Percentiles rank a stretch among this genome's conserved stretches.
Evolutionary conservation across 2,113 vertebrate species (phyloP).

Genomic region (Hylia prasina): DNA sequence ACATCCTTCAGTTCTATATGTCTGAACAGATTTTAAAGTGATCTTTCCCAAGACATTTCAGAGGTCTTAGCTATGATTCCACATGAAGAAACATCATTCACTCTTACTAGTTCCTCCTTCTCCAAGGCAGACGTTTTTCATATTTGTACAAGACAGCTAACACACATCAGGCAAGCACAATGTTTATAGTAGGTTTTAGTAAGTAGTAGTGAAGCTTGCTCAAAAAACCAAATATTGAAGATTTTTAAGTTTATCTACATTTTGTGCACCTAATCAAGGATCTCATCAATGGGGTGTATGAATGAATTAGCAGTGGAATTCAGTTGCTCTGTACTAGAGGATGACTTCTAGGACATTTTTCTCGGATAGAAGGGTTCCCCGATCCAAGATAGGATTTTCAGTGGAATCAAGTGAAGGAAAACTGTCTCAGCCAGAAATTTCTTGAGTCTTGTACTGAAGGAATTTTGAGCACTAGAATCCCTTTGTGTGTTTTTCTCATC

Average conservation of each 20-base stretch:
- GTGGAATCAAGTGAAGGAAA: background rate
- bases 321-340: background rate
- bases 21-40: background rate
- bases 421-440: background rate
- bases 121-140: background rate
- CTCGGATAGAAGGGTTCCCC: background rate
- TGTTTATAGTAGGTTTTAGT: background rate
- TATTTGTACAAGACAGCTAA: background rate
- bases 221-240: background rate
- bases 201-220: background rate
- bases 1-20: background rate
- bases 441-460: background rate
- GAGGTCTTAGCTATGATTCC: background rate
- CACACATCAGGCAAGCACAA: background rate
- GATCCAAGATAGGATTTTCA: rapidly evolving
- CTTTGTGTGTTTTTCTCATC: background rate
- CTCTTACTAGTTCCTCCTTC: background rate
- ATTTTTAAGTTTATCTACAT: background rate
- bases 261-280: background rate
- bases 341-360: background rate
- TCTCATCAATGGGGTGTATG: background rate
- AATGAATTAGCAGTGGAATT: background rate
- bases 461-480: background rate
- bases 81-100: background rate
- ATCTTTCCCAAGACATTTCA: background rate